Base-by-base conservation (phyloP, 2,888 invertebrate species). In the Oxytorus armatus region DNA sequence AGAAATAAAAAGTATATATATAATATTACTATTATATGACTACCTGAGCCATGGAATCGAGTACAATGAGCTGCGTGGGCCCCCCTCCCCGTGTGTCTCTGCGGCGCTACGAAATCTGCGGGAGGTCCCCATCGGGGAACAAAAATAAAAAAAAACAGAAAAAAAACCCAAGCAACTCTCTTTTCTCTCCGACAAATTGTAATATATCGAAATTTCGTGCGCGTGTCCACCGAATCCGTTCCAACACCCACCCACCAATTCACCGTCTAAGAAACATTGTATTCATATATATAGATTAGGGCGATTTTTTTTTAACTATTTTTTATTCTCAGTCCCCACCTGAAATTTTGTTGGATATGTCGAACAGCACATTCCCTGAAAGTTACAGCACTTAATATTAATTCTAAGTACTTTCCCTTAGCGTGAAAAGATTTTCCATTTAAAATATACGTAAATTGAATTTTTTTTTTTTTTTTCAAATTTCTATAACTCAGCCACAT, bases 111-210 rank as follows among this genome's bases (percentile, higher is more conserved):
- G 44, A 61, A 79, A 84, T 53, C 86, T 79, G 77, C 86, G 84
- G 89, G 89, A 85, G 88, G 85, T 82, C 85, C 85, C 23, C 36
- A 66, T 53, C 55, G 18, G 21, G 11, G 39, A 14, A 44, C 42
- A 53, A 51, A 57, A 53, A n/a, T n/a, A n/a, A 70, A 77, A 65
- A 66, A 51, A 72, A 55, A 25, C 59, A 59, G 18, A 68, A 42
- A 7, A 69, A 73, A 23, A 72, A 68, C 42, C 61, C 66, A 81
- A 77, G 69, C 8, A 10, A n/a, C 29, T 14, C 10, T 80, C 72
- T 83, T 82, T 84, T 79, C 82, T 77, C 85, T 59, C 75, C 83
- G 89, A 90, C 89, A 88, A 89, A 89, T 89, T 89, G 85, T 89
- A 88, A 89, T 88, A 86, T 86, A 89, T 89, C 86, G 84, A 85